These are phyloP conservation scores for Pachyuromys duprasi DNA, from an alignment of 2,797 vertebrate species.

Conservation along the genomic window DNA sequence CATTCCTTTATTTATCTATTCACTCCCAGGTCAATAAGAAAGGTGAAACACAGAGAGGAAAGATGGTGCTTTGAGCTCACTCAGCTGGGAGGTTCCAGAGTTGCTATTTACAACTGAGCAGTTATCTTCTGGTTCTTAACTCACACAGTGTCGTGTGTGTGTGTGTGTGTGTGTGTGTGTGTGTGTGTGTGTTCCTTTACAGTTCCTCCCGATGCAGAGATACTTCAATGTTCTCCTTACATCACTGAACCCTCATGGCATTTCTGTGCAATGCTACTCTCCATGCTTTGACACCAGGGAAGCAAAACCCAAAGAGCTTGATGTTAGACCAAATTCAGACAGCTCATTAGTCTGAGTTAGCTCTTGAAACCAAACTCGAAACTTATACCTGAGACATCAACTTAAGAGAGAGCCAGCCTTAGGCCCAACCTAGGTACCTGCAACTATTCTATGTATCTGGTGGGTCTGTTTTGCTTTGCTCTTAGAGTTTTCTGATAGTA, in stretches of 20 bases:
- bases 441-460: not conserved
- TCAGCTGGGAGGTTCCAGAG: not conserved
- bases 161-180: not conserved
- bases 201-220: not conserved
- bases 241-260: not conserved
- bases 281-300: not conserved
- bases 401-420: not conserved
- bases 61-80: not conserved
- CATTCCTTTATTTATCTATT: not conserved
- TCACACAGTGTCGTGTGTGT: not conserved
- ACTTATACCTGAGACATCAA: constrained; percentile 22
- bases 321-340: not conserved
- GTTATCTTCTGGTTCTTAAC: not conserved
- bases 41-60: not conserved
- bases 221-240: not conserved
- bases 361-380: not conserved
- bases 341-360: constrained; percentile 10
- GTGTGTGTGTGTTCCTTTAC: not conserved
- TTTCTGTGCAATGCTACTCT: not conserved
- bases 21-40: not conserved
- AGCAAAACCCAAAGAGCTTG: not conserved
- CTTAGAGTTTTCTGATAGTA: not conserved
- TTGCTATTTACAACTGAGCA: not conserved
- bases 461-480: not conserved
- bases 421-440: not conserved